These are phyloP conservation scores for Ifrita kowaldi DNA, from an alignment of 2,113 vertebrate species.

Conservation along the genomic window DNA sequence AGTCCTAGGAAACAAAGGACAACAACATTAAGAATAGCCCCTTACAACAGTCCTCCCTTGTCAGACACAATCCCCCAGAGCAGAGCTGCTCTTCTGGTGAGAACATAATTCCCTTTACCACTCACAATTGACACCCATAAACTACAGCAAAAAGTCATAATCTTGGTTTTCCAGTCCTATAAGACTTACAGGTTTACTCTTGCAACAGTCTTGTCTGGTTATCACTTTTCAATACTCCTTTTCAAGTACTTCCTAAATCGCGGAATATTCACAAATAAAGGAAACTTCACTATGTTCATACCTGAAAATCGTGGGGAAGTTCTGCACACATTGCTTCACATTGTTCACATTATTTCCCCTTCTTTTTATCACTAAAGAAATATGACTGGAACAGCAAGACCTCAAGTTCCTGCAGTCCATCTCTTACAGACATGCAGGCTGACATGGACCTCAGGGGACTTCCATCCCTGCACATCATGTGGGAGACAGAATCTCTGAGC, in stretches of 20 bases:
- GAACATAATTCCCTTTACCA: neutral
- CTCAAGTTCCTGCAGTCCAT: neutral
- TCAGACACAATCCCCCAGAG: neutral
- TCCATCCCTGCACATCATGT: neutral
- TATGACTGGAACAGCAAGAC: neutral
- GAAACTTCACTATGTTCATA: neutral
- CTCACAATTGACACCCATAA: neutral
- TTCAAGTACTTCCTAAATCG: neutral
- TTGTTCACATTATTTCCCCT: neutral
- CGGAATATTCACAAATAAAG: neutral
- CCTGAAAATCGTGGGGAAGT: constrained; percentile 76
- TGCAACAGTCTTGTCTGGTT: neutral
- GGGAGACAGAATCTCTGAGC: neutral
- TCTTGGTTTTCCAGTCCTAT: neutral
- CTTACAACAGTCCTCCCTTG: neutral
- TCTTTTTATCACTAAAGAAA: neutral
- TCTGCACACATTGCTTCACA: constrained; percentile 76
- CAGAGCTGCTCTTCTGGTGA: neutral
- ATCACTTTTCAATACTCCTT: neutral
- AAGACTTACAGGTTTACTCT: neutral
- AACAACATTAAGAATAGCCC: neutral
- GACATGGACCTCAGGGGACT: neutral
- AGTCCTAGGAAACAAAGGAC: constrained; percentile 68
- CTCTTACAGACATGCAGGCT: neutral
- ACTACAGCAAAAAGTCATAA: neutral